A percentile compares a stretch with the other conserved stretches of the same genome.
Conservation (phyloP, 2,888 invertebrate genomes). For the Nemurella pictetii region DNA sequence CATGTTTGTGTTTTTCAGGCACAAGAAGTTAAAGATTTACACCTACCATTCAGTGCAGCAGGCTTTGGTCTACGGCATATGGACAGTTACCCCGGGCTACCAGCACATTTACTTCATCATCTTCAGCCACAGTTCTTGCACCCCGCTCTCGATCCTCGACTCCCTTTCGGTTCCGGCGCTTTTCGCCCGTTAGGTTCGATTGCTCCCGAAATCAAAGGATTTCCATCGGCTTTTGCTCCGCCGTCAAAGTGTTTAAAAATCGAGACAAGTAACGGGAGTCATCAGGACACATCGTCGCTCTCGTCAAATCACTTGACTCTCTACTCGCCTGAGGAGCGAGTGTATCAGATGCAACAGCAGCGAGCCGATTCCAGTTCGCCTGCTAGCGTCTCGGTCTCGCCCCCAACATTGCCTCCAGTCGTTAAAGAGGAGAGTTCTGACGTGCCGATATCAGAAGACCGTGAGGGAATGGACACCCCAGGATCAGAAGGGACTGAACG, state of each 20-base stretch:
- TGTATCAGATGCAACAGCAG: slow-evolving; percentile 43
- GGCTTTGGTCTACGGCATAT: slow-evolving; percentile 58
- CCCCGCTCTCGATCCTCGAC: slow-evolving; percentile 63
- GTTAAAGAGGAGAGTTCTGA: slow-evolving; percentile 61
- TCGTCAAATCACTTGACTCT: slow-evolving; percentile 39
- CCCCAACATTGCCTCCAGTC: slow-evolving; percentile 54
- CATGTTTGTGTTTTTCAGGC: slow-evolving; percentile 33
- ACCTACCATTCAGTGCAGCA: slow-evolving; percentile 63
- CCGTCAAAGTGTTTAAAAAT: slow-evolving; percentile 65
- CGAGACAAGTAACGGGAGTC: slow-evolving; percentile 50
- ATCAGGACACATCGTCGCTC: slow-evolving; percentile 36
- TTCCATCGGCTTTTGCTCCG: slow-evolving; percentile 66
- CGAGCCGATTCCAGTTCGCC: slow-evolving; percentile 60
- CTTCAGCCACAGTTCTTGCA: slow-evolving; percentile 73
- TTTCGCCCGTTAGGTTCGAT: slow-evolving; percentile 61
- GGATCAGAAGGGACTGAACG: slow-evolving; percentile 56
- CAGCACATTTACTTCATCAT: slow-evolving; percentile 69
- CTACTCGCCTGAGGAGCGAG: slow-evolving; percentile 50
- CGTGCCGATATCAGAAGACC: slow-evolving; percentile 60
- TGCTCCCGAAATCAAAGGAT: slow-evolving; percentile 55
- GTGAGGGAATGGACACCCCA: slow-evolving; percentile 54
- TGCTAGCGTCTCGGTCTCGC: slow-evolving; percentile 61
- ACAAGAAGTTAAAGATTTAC: slow-evolving; percentile 53
- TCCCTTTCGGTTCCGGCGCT: slow-evolving; percentile 62
- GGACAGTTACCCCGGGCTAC: slow-evolving; percentile 63